phyloP scores from a whole-genome alignment of 2,888 invertebrate species.

The Ischnura elegans region DNA sequence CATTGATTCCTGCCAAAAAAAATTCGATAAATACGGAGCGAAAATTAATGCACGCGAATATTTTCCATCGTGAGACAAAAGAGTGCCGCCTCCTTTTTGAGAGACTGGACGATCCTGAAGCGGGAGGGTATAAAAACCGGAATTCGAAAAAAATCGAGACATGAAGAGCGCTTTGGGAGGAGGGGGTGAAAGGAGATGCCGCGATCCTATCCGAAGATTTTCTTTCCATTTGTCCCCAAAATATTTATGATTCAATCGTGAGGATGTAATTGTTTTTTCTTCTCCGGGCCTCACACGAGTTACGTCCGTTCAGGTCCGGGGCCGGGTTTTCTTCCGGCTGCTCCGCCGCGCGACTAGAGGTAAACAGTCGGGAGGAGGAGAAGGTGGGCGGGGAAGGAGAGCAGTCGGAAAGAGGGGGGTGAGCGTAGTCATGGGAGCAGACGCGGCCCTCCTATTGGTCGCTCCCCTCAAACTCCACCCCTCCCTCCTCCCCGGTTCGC shows the following conservation, averaged over 20 bases:
- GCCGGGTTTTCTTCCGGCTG: constrained; percentile 34
- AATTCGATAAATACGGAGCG: background rate
- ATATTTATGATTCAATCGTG: constrained; percentile 67
- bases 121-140: background rate
- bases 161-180: background rate
- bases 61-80: background rate
- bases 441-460: constrained; percentile 45
- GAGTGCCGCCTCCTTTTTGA: constrained; percentile 5
- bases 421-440: constrained; percentile 63
- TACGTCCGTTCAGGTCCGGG: constrained; percentile 22
- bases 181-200: background rate
- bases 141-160: background rate
- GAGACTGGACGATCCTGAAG: background rate
- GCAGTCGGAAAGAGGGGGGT: background rate
- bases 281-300: background rate
- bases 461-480: constrained; percentile 52
- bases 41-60: constrained; percentile 14
- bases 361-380: background rate
- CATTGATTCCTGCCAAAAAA: background rate
- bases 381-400: background rate
- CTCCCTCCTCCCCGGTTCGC: background rate
- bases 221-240: constrained; percentile 61
- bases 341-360: background rate
- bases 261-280: constrained; percentile 47
- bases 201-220: constrained; percentile 47